Percentiles rank a stretch among this genome's conserved stretches.
Conservation (phyloP, 2,888 invertebrate genomes). For the Pheosia gnoma region DNA sequence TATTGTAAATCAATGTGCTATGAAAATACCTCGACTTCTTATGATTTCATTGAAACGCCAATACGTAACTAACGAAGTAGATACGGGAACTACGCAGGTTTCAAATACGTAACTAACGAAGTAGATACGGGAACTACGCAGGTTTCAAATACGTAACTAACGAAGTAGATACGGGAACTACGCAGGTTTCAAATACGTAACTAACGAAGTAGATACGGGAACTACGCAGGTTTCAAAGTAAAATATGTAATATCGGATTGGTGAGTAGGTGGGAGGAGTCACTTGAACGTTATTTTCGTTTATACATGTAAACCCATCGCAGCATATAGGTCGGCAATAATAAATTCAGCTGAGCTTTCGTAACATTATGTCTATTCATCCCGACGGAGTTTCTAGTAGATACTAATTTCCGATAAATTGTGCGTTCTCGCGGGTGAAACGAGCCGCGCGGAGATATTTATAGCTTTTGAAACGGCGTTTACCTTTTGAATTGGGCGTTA, state of each 20-base stretch:
- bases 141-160: no score
- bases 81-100: no score
- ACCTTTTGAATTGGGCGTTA: constrained; percentile 79
- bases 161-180: no score
- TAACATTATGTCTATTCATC: constrained; percentile 49
- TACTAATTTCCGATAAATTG: constrained; percentile 81
- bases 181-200: no score
- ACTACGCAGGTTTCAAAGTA: no score
- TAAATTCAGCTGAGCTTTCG: constrained; percentile 40
- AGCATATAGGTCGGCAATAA: constrained; percentile 19
- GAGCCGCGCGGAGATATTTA: constrained; percentile 74
- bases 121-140: no score
- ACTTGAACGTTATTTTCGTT: constrained; percentile 20
- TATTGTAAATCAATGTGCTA: no score
- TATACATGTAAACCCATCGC: constrained; percentile 9
- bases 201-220: no score
- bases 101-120: no score
- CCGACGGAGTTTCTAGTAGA: constrained; percentile 59
- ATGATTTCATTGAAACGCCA: no score
- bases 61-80: no score
- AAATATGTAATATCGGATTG: constrained; percentile 5
- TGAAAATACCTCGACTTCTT: no score
- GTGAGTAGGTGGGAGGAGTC: not conserved
- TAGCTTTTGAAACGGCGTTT: constrained; percentile 75
- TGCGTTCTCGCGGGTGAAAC: constrained; percentile 75